A percentile compares a stretch with the other conserved stretches of the same genome.
phyloP scores from a whole-genome alignment of 2,888 invertebrate species.

The Eristalis tenax region DNA sequence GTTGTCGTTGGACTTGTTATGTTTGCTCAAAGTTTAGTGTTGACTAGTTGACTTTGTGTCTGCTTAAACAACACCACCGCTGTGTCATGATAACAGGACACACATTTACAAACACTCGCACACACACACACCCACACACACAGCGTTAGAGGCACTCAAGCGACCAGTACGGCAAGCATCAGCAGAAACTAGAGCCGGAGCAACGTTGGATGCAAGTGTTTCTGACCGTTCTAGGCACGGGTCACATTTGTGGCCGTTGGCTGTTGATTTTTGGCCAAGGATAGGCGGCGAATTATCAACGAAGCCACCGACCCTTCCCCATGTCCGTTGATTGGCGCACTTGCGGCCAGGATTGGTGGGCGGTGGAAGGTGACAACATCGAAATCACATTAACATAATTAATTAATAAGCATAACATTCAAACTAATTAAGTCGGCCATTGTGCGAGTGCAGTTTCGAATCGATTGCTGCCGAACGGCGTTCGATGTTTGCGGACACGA shows the following conservation, averaged over 20 bases:
- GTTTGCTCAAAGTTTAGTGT: constrained; percentile 69
- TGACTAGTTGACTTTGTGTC: constrained; percentile 72
- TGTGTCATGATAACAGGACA: constrained; percentile 63
- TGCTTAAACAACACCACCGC: constrained; percentile 65
- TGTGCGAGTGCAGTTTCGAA: constrained; percentile 63
- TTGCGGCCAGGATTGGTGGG: constrained; percentile 40
- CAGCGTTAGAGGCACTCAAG: not conserved
- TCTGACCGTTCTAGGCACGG: constrained; percentile 27
- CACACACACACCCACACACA: not conserved
- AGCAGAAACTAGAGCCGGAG: not conserved
- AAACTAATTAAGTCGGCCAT: constrained; percentile 72
- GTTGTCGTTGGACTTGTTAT: constrained; percentile 50
- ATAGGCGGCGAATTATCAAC: constrained; percentile 58
- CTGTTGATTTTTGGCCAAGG: constrained; percentile 60
- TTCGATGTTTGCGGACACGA: not conserved
- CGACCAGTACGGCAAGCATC: not conserved
- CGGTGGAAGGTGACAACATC: constrained; percentile 64
- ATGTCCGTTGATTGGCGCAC: not conserved
- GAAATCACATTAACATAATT: constrained; percentile 75
- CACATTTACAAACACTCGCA: not conserved
- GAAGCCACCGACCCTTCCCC: not conserved
- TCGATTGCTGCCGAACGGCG: constrained; percentile 30
- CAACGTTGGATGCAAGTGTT: constrained; percentile 39
- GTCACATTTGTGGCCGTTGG: constrained; percentile 70
- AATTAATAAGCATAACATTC: constrained; percentile 74